phyloP scores from a whole-genome alignment of 2,113 vertebrate genomes.

The Muscicapa adusta region DNA sequence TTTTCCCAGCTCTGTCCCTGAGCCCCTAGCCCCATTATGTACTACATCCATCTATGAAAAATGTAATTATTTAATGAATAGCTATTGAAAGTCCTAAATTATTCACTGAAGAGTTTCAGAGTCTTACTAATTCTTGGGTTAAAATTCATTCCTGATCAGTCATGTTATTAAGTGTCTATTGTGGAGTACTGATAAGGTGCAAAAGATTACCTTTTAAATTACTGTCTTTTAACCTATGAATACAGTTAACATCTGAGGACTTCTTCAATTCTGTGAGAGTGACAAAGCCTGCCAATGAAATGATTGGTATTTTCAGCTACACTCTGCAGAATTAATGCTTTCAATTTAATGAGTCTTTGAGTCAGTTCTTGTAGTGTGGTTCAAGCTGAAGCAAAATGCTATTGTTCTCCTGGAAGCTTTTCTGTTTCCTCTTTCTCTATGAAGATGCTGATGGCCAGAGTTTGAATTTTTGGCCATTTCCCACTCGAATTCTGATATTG shows the following conservation, averaged over 20 bases:
- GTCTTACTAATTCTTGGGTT: not conserved
- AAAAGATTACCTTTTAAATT: conserved; percentile 30
- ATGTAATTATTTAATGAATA: not conserved
- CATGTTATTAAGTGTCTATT: not conserved
- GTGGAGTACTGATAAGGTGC: not conserved
- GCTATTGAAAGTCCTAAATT: not conserved
- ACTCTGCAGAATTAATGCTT: not conserved
- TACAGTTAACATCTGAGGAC: not conserved
- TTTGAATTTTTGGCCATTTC: not conserved
- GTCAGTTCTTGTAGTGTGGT: not conserved
- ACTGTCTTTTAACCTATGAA: not conserved
- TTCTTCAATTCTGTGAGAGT: not conserved
- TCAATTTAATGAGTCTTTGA: not conserved
- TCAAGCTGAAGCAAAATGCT: not conserved
- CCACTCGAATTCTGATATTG: not conserved
- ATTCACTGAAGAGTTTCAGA: not conserved
- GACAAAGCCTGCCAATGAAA: not conserved
- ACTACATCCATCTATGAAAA: not conserved
- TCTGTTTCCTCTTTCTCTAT: not conserved
- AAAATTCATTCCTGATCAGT: not conserved
- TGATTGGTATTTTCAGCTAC: not conserved
- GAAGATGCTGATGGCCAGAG: not conserved
- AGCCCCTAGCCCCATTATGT: not conserved
- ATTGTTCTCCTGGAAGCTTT: not conserved
- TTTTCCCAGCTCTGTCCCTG: not conserved